A percentile compares a stretch with the other conserved stretches of the same genome.
These are phyloP conservation scores for Melieria picta DNA, from an alignment of 2,888 invertebrate genomes.

Conservation along the genomic window DNA sequence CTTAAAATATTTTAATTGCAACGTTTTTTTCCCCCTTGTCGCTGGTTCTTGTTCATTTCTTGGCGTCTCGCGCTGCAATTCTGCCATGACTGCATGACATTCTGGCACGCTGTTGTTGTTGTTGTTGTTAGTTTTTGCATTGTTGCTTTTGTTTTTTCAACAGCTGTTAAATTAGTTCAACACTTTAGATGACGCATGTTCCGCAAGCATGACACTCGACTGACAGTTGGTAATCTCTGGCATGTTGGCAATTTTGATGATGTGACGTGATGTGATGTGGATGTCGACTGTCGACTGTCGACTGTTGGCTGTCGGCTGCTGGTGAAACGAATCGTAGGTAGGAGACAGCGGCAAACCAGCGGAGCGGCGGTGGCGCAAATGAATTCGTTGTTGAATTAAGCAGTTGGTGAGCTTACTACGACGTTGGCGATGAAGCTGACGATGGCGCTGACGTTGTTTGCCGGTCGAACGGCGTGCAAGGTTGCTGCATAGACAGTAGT, in stretches of 20 bases:
- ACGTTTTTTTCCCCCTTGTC: constrained; percentile 42
- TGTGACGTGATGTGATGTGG: constrained; percentile 36
- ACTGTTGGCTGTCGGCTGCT: constrained; percentile 1
- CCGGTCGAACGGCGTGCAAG: neutral
- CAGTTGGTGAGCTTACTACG: constrained; percentile 7
- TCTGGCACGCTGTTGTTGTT: constrained; percentile 30
- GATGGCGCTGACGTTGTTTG: neutral
- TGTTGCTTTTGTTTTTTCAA: constrained; percentile 53
- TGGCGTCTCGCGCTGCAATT: constrained; percentile 44
- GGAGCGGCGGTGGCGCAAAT: constrained; percentile 20
- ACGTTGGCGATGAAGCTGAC: neutral
- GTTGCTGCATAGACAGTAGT: neutral
- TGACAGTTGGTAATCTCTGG: constrained; percentile 65
- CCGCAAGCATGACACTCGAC: constrained; percentile 63
- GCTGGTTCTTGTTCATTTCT: constrained; percentile 35
- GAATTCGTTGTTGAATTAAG: constrained; percentile 27
- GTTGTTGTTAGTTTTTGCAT: constrained; percentile 21
- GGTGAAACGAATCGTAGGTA: neutral
- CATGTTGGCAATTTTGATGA: constrained; percentile 58
- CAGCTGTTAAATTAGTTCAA: constrained; percentile 66
- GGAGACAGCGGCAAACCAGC: neutral
- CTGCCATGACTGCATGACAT: neutral
- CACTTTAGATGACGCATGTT: constrained; percentile 64
- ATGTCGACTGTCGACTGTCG: constrained; percentile 35
- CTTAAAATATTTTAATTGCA: constrained; percentile 60